These are phyloP conservation scores for Pipistrellus kuhlii DNA, from an alignment of 2,797 vertebrate species.

Conservation along the genomic window DNA sequence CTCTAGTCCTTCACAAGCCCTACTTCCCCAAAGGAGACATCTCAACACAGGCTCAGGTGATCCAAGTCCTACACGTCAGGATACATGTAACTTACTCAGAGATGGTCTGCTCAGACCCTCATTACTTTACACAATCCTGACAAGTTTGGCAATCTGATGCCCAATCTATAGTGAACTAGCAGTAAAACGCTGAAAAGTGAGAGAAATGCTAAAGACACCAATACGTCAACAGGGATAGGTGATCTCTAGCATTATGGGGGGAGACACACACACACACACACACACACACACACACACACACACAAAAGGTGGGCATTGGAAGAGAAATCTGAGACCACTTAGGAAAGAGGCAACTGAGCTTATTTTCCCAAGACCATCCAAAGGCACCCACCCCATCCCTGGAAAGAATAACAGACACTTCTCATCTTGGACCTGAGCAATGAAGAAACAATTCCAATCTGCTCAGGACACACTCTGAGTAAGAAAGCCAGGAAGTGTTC, in stretches of 20 bases:
- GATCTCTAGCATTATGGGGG: not conserved
- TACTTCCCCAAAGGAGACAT: not conserved
- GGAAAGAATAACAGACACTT: slow-evolving; percentile 29
- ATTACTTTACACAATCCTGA: not conserved
- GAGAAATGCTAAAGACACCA: not conserved
- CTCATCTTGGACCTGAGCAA: slow-evolving; percentile 44
- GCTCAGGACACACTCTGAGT: slow-evolving; percentile 12
- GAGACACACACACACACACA: not conserved
- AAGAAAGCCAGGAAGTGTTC: slow-evolving; percentile 66
- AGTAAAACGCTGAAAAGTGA: not conserved
- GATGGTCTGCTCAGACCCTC: not conserved
- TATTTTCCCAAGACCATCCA: not conserved
- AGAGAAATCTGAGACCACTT: slow-evolving; percentile 25
- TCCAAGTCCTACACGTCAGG: not conserved
- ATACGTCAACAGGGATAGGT: not conserved
- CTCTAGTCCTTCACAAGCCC: slow-evolving; percentile 13
- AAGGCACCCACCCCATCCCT: slow-evolving; percentile 20
- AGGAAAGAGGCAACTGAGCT: not conserved
- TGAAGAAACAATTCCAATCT: slow-evolving; percentile 37
- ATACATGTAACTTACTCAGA: not conserved
- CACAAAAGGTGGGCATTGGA: not conserved
- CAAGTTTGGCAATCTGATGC: slow-evolving; percentile 13
- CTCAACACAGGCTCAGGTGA: not conserved
- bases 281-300: not conserved
- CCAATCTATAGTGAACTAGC: not conserved